phyloP scores from a whole-genome alignment of 2,888 invertebrate genomes.

The Theretra japonica region DNA sequence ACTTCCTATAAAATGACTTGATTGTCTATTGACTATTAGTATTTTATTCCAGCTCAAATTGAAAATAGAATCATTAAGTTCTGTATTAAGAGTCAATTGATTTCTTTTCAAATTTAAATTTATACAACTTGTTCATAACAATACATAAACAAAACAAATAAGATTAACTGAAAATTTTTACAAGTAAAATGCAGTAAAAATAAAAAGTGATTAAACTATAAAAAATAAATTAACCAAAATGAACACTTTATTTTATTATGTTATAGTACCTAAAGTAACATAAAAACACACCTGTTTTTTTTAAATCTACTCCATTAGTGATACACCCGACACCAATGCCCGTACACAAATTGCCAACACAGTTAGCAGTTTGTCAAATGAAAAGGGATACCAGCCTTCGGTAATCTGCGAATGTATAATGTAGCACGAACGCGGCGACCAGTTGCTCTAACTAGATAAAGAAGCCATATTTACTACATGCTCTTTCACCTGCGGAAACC shows the following conservation, averaged over 20 bases:
- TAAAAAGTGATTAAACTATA: no score
- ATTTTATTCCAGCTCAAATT: neutral
- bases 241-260: no score
- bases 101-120: neutral
- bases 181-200: no score
- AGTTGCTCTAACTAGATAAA: slow-evolving; percentile 17
- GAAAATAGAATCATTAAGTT: no score
- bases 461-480: slow-evolving; percentile 21
- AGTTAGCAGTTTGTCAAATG: neutral
- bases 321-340: neutral
- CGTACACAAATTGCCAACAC: neutral
- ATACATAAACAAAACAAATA: no score
- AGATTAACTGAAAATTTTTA: no score
- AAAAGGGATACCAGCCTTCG: slow-evolving; percentile 3
- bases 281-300: no score
- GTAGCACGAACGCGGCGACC: neutral
- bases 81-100: no score
- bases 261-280: no score
- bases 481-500: slow-evolving; percentile 16
- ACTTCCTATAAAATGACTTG: neutral
- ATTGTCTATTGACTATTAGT: neutral
- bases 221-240: no score
- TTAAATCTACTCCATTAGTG: neutral
- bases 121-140: no score
- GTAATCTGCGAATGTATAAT: slow-evolving; percentile 24